A percentile compares a stretch with the other conserved stretches of the same genome.
phyloP scores from a whole-genome alignment of 2,888 invertebrate species.

The Neelides folsomi region DNA sequence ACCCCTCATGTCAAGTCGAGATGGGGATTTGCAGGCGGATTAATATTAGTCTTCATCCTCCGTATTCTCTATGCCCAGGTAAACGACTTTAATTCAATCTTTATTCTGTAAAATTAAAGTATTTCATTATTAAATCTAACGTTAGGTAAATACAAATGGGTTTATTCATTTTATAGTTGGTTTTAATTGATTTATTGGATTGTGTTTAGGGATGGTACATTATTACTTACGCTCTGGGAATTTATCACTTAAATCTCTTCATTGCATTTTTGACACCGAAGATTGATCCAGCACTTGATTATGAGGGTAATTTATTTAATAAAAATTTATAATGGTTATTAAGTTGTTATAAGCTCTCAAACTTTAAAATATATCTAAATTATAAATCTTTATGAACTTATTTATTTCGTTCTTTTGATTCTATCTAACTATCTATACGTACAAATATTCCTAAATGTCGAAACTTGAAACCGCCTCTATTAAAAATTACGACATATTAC shows the following conservation, averaged over 20 bases:
- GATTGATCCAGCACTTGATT: conserved; percentile 94
- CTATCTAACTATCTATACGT: too few relatives aligned
- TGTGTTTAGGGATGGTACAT: conserved; percentile 94
- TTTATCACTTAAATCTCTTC: conserved; percentile 97
- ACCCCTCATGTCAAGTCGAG: conserved; percentile 46
- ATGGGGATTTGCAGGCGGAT: conserved; percentile 60
- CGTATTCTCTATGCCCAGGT: conserved; percentile 73
- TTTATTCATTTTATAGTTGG: not conserved
- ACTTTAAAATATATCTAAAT: too few relatives aligned
- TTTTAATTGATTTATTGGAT: conserved; percentile 4
- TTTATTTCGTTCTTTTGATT: too few relatives aligned
- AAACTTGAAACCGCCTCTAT: too few relatives aligned
- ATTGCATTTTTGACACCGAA: conserved; percentile 99
- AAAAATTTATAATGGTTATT: too few relatives aligned
- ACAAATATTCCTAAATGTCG: too few relatives aligned
- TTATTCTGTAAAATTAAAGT: too few relatives aligned
- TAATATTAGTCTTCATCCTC: conserved; percentile 60
- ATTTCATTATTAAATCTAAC: too few relatives aligned
- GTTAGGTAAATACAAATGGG: too few relatives aligned
- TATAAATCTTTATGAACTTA: too few relatives aligned
- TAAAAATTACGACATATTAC: too few relatives aligned
- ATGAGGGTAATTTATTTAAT: conserved; percentile 68
- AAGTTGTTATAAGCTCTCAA: too few relatives aligned
- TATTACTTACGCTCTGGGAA: conserved; percentile 95
- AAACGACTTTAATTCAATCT: conserved; percentile 34